Evolutionary conservation across 2,888 invertebrate genomes (phyloP).

Genomic region (Parochlus steinenii): DNA sequence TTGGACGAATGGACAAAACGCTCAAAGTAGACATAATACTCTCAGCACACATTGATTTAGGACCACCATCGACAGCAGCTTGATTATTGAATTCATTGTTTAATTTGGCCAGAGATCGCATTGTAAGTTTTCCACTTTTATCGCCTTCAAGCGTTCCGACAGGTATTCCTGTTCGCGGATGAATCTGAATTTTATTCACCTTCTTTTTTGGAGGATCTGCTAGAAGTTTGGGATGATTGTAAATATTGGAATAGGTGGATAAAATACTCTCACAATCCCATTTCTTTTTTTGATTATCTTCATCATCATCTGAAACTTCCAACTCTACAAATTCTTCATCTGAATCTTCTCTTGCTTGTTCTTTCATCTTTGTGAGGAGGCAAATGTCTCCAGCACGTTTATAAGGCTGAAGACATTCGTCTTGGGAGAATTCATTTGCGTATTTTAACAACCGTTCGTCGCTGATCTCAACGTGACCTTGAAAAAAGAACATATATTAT

Average conservation of each 20-base stretch:
- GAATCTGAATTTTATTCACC: slow-evolving; percentile 47
- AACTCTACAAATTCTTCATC: slow-evolving; percentile 42
- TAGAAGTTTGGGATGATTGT: slow-evolving; percentile 83
- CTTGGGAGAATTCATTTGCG: slow-evolving; percentile 57
- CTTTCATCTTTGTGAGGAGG: slow-evolving; percentile 22
- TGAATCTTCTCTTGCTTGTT: slow-evolving; percentile 30
- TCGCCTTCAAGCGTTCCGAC: slow-evolving; percentile 41
- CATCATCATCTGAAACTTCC: slow-evolving; percentile 42
- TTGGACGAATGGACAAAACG: slow-evolving; percentile 49
- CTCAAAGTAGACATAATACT: slow-evolving; percentile 52
- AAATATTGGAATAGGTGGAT: slow-evolving; percentile 77
- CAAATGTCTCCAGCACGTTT: slow-evolving; percentile 37
- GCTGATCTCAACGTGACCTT: slow-evolving; percentile 24
- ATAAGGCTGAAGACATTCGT: slow-evolving; percentile 35
- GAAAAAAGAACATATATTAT: too few species aligned
- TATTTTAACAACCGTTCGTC: slow-evolving; percentile 54
- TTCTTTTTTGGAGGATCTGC: slow-evolving; percentile 44
- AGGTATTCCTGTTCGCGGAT: slow-evolving; percentile 58
- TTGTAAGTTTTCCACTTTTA: slow-evolving; percentile 44
- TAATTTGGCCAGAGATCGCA: slow-evolving; percentile 48
- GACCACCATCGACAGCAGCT: slow-evolving; percentile 26
- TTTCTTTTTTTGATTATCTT: slow-evolving; percentile 35
- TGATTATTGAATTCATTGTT: slow-evolving; percentile 32
- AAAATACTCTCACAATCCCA: slow-evolving; percentile 89
- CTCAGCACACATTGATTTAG: slow-evolving; percentile 41